phyloP scores from a whole-genome alignment of 2,797 vertebrate genomes.

The Semotilus atromaculatus region DNA sequence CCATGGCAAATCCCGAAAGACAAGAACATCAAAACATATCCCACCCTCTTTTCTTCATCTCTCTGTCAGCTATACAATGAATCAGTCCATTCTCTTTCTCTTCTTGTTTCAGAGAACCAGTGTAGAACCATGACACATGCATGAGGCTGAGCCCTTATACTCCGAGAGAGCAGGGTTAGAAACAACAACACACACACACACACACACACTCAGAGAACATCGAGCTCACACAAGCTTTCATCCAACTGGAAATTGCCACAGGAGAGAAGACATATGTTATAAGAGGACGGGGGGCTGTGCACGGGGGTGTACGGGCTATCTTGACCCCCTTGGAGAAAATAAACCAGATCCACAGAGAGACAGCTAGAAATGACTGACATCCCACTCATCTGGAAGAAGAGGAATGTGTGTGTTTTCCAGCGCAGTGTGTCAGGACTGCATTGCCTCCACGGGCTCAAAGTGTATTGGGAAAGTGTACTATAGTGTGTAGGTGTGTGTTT shows the following conservation, averaged over 20 bases:
- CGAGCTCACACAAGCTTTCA: slow-evolving; percentile 6
- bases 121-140: slow-evolving; percentile 26
- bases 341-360: slow-evolving; percentile 23
- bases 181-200: not conserved
- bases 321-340: slow-evolving; percentile 17
- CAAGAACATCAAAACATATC: slow-evolving; percentile 40
- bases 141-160: slow-evolving; percentile 29
- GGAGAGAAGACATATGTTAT: slow-evolving; percentile 30
- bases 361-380: slow-evolving; percentile 38
- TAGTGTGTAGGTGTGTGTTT: not conserved
- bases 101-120: slow-evolving; percentile 8
- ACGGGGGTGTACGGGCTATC: slow-evolving; percentile 15
- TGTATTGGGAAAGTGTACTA: not conserved
- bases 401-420: not conserved
- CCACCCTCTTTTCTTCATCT: slow-evolving; percentile 30
- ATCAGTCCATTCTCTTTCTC: slow-evolving; percentile 28
- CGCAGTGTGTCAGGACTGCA: not conserved
- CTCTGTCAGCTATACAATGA: slow-evolving; percentile 28
- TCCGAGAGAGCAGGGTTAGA: not conserved
- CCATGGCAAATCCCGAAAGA: slow-evolving; percentile 34
- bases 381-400: slow-evolving; percentile 31
- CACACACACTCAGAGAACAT: not conserved
- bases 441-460: not conserved
- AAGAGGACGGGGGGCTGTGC: not conserved
- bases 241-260: slow-evolving; percentile 29